Evolutionary conservation across 1,140 invertebrate species (phyloP), one percentile per base, ranked within the genome.

Genomic region (Aricia agestis): DNA sequence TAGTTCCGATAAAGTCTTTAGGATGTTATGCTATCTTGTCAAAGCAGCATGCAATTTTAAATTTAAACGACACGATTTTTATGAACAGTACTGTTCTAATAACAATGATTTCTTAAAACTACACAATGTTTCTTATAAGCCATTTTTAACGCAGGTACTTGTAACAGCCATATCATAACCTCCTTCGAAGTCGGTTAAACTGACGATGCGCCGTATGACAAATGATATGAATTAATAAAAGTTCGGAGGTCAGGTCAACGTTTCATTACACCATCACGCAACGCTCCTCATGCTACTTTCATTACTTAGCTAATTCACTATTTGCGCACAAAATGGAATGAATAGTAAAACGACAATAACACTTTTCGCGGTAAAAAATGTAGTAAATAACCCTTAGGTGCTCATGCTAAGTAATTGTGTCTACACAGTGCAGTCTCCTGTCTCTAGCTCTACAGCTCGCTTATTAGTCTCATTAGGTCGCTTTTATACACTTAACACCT

Each of bases 201-300:
- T 9, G 45, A 15, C 13, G 45, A 13, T 52, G 45, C 45, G 13
- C 45, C 6, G 36, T 36, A 52, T 52, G 45, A 52, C 13, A 13
- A 10, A 59, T 59, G 58, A 59, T n/a, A 19, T 59, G 58, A 59
- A 59, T 59, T 59, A 59, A 59, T 59, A 59, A 59, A 59, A 59
- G 58, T 59, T 18, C n/a, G 18, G 18, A 18, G 18, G 58, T 59
- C 58, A 19, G 18, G 58, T 59, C 58, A 59, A 17, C n/a, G 18
- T 52, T 19, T 59, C 58, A 59, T 17, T 59, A 59, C 6, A 59
- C 17, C 18, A 19, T 59, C 58, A 59, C 58, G 58, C 58, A 59
- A 59, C 58, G 58, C 1, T 17, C 58, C 4, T 6, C 58, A 59
- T 59, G 58, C 58, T 36, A 36, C 36, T 59, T 59, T 59, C 58